Base-by-base conservation (phyloP, 1,140 invertebrate genomes). In the Drosophila albomicans region DNA sequence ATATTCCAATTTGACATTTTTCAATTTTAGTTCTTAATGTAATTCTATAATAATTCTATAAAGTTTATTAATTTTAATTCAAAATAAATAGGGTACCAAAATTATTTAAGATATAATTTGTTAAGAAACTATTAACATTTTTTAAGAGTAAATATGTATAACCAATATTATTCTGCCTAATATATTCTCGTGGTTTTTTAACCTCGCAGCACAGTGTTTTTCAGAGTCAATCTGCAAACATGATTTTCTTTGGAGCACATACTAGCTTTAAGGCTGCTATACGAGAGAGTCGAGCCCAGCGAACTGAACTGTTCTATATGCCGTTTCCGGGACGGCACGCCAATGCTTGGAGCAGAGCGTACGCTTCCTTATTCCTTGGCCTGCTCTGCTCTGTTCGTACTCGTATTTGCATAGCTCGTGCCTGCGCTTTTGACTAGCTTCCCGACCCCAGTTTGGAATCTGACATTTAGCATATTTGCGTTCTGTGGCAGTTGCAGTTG, bases 381-480 rank as follows among this genome's bases (percentile, higher is more conserved):
- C 8, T 38, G 30, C 5, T 32, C 6, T 2, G 30, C 10, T 25
- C 35, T 8, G 35, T 1, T 25, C 20, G 20, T 25, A 25, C 3
- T 25, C 2, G 15, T 88, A 89, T 88, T 88, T 89, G 73, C 80
- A 73, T 80, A 80, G 69, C 51, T 61, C 57, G 65, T 84, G 81
- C 75, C 80, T 84, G 85, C 71, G 77, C 85, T 81, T 88, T 75
- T 75, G 57, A 15, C 62, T 70, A 52, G 48, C 54, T 15, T 10
- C 13, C 13, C 16, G 46, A 57, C 35, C 54, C 32, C 11, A 57
- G 35, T 38, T 8, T 32, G 30, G 7, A 64, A 25, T 70, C 85
- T 88, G 85, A 88, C 85, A 85, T 88, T 88, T 88, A 88, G 85
- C 85, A 88, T 88, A 88, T 88, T 88, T 88, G 81, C 85, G 85